Evolutionary conservation across 2,113 vertebrate genomes (phyloP), one percentile per base, ranked within the genome.

Genomic region (Pluvianellus socialis): DNA sequence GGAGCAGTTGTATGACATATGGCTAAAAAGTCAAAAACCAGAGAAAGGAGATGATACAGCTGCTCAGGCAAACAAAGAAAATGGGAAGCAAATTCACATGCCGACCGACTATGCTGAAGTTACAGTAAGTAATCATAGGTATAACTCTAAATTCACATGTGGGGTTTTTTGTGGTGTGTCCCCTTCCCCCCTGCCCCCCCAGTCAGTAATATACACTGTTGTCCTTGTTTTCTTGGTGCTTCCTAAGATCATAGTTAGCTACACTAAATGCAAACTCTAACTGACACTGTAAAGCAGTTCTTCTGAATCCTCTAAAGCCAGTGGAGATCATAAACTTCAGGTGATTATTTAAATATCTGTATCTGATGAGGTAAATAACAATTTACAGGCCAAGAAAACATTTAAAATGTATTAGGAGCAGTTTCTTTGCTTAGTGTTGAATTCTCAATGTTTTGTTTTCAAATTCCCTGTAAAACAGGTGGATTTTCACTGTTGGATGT

Each of bases 401-500:
- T 53, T 72, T 11, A 53, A 17, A 58, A 68, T 68, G 4, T 66
- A 19, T 66, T 81, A 22, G 70, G 49, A 70, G n/a, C 20, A 47
- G 21, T 67, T 67, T 97, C 23, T 71, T 26, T 80, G 23, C 35
- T 81, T 67, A 44, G 19, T 44, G 40, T 66, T 73, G 38, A 75
- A 65, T 77, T 95, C 19, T 42, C 26, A 89, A 23, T 49, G 35
- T 72, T 84, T 53, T 88, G 16, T 88, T 95, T 72, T 79, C 35
- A 65, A 85, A 95, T 72, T 88, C 55, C 30, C 9, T 87, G 38
- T 80, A 4, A 86, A 79, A 47, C 87, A 99, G 99, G 99, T 98
- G 74, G 99, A 99, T 88, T 99, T 99, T 76, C 99, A 99, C 95
- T 99, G 99, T 94, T 99, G 99, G 99, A 98, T 99, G 97, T 99